Evolutionary conservation across 1,140 invertebrate genomes (phyloP).

Genomic region (Drosophila trapezifrons): DNA sequence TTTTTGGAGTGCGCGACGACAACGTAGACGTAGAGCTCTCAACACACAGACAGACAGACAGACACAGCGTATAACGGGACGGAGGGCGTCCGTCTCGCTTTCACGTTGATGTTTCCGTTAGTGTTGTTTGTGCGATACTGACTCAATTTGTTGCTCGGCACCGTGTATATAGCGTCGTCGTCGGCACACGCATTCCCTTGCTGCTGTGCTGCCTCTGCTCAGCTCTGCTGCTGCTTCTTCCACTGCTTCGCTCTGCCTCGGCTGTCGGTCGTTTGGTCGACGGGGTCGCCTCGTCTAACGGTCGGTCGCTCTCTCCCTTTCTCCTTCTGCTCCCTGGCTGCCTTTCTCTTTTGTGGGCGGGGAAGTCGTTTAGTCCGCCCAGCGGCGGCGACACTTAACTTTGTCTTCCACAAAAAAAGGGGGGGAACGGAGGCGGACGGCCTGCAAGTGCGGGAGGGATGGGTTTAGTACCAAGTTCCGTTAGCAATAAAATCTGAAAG

Average conservation of each 20-base stretch:
- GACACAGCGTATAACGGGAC: conserved; percentile 49
- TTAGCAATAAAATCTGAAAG: background rate
- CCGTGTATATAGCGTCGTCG: conserved; percentile 59
- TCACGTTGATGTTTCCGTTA: conserved; percentile 83
- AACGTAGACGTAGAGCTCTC: conserved; percentile 24
- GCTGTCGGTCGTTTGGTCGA: conserved; percentile 43
- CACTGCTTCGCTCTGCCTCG: conserved; percentile 19
- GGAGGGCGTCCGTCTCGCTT: conserved; percentile 72
- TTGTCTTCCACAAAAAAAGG: background rate
- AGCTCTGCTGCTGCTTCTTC: conserved; percentile 3
- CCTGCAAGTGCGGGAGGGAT: background rate
- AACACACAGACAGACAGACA: conserved; percentile 40
- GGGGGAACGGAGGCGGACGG: background rate
- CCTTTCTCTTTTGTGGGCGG: conserved; percentile 17
- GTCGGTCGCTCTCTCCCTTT: conserved; percentile 20
- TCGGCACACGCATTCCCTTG: conserved; percentile 27
- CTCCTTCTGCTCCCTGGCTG: background rate
- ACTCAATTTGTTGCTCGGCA: conserved; percentile 82
- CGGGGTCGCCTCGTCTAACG: conserved; percentile 12
- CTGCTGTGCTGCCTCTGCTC: conserved; percentile 9
- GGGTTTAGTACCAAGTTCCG: conserved; percentile 1
- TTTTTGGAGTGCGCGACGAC: conserved; percentile 34
- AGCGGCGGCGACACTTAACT: conserved; percentile 39
- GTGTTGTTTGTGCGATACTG: conserved; percentile 84
- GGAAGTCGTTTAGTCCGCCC: conserved; percentile 34